These are phyloP conservation scores for Drosophila limbata DNA, from an alignment of 2,888 invertebrate species.

Conservation along the genomic window DNA sequence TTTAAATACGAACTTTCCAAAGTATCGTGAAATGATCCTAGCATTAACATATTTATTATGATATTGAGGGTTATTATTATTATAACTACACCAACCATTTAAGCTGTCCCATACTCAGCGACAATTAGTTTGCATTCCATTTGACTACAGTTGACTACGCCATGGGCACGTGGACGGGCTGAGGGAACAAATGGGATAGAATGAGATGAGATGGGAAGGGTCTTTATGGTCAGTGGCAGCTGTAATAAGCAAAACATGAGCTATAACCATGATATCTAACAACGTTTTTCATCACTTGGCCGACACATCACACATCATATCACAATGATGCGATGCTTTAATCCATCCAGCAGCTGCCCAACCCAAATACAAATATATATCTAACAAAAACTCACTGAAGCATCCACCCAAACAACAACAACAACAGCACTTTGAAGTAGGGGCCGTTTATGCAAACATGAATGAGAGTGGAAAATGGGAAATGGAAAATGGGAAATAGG, in stretches of 20 bases:
- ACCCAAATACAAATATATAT: conserved; percentile 25
- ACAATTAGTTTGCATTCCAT: conserved; percentile 74
- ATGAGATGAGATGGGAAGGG: conserved; percentile 1
- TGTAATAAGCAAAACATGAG: conserved; percentile 72
- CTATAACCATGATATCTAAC: conserved; percentile 50
- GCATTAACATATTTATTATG: conserved; percentile 20
- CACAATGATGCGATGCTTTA: conserved; percentile 56
- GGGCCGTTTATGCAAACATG: conserved; percentile 72
- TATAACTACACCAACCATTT: conserved; percentile 18
- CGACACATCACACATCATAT: conserved; percentile 39
- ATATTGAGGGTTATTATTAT: conserved; percentile 17
- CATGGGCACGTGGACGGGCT: conserved; percentile 20
- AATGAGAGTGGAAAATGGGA: conserved; percentile 26
- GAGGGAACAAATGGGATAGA: neutral
- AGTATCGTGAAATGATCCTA: conserved; percentile 1
- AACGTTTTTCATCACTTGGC: conserved; percentile 71
- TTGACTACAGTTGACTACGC: conserved; percentile 59
- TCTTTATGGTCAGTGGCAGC: conserved; percentile 59
- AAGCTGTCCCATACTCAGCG: neutral
- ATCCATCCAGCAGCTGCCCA: conserved; percentile 58
- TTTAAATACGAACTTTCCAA: neutral
- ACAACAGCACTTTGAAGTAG: conserved; percentile 70
- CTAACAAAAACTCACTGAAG: conserved; percentile 20
- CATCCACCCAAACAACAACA: conserved; percentile 32
- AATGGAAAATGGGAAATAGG: conserved; percentile 35